Percentiles rank a stretch among this genome's conserved stretches.
Conservation (phyloP, 2,113 vertebrate species). For the Reinhardtius hippoglossoides region DNA sequence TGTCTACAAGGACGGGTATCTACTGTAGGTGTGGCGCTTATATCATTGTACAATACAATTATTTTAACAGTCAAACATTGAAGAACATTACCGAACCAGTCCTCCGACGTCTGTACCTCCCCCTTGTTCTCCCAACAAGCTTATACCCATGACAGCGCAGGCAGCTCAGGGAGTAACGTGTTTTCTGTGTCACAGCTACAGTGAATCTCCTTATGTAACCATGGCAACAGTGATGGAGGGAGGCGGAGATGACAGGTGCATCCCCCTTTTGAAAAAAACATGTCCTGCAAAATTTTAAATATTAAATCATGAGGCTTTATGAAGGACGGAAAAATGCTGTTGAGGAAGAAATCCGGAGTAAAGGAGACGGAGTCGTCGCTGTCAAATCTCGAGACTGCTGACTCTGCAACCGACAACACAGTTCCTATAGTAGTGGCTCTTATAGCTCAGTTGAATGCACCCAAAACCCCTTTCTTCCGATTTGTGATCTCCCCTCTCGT, state of each 20-base stretch:
- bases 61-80: background rate
- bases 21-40: background rate
- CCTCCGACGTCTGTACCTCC: slow-evolving; percentile 9
- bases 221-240: slow-evolving; percentile 58
- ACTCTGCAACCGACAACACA: background rate
- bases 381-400: background rate
- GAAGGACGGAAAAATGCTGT: slow-evolving; percentile 39
- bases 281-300: slow-evolving; percentile 36
- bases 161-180: slow-evolving; percentile 41
- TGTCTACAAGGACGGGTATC: background rate
- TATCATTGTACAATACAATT: background rate
- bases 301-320: slow-evolving; percentile 49
- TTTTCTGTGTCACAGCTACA: slow-evolving; percentile 50
- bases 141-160: slow-evolving; percentile 13
- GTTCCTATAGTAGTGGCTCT: background rate
- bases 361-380: slow-evolving; percentile 5
- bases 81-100: background rate
- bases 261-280: slow-evolving; percentile 20
- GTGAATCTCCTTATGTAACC: slow-evolving; percentile 58
- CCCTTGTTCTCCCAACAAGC: slow-evolving; percentile 44
- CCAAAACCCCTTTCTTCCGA: background rate
- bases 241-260: slow-evolving; percentile 46
- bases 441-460: no score
- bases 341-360: slow-evolving; percentile 7
- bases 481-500: background rate